A percentile compares a stretch with the other conserved stretches of the same genome.
These are phyloP conservation scores for Pseudomugil gertrudae DNA, from an alignment of 2,797 vertebrate genomes.

Conservation along the genomic window DNA sequence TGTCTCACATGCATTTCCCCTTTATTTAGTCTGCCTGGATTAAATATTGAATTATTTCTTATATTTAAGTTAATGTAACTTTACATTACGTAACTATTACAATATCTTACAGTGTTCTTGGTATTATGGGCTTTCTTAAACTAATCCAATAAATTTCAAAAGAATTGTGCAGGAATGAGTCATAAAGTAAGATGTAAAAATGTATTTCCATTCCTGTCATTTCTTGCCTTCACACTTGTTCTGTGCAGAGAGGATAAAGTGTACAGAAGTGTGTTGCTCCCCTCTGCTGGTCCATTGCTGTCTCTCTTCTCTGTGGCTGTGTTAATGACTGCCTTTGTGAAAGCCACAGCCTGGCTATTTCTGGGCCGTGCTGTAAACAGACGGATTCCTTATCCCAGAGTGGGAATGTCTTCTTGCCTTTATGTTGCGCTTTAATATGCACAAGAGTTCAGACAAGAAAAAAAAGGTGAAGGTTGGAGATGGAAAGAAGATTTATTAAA, in stretches of 20 bases:
- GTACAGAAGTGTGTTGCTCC: constrained; percentile 45
- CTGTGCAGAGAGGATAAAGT: background rate
- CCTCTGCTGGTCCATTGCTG: constrained; percentile 58
- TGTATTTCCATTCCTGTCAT: background rate
- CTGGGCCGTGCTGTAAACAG: constrained; percentile 80
- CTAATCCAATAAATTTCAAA: background rate
- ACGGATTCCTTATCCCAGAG: constrained; percentile 78
- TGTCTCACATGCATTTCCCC: constrained; percentile 13
- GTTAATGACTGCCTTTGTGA: constrained; percentile 84
- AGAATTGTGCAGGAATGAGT: background rate
- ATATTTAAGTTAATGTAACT: background rate
- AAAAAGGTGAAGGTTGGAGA: background rate
- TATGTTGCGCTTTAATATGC: constrained; percentile 22
- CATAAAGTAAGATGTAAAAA: background rate
- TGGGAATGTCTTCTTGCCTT: constrained; percentile 73
- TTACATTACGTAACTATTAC: no score
- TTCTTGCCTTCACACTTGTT: background rate
- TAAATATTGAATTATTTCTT: background rate
- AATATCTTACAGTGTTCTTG: background rate
- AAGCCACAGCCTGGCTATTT: constrained; percentile 82
- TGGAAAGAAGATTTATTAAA: background rate
- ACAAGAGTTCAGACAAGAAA: constrained; percentile 7
- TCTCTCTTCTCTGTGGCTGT: constrained; percentile 46
- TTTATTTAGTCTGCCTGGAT: background rate
- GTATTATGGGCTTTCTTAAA: background rate